Evolutionary conservation across 2,113 vertebrate species (phyloP).

Genomic region (Fregata magnificens): DNA sequence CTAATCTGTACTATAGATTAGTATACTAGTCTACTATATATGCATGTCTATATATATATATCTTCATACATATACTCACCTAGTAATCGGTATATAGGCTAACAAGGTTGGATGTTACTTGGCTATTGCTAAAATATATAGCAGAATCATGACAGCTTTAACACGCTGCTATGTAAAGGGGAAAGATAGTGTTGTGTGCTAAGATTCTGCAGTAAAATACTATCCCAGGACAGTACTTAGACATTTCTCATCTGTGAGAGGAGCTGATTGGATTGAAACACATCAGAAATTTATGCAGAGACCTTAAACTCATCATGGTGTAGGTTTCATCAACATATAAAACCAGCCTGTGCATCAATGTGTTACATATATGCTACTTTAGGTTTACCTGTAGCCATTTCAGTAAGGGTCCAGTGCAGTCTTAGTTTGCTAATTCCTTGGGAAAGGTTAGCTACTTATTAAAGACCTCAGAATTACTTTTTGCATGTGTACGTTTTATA

Average conservation of each 20-base stretch:
- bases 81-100: neutral
- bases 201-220: neutral
- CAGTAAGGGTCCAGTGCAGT: neutral
- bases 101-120: too few species aligned
- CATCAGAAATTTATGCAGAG: neutral
- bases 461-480: neutral
- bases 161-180: rapidly evolving
- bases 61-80: neutral
- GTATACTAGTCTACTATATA: rapidly evolving
- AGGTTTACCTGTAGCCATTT: neutral
- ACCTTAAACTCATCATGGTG: neutral
- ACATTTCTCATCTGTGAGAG: neutral
- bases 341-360: rapidly evolving
- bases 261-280: neutral
- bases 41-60: rapidly evolving
- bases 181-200: neutral
- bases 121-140: neutral
- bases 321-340: neutral
- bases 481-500: neutral
- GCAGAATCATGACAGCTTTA: neutral
- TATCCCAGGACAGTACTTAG: neutral
- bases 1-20: too few species aligned
- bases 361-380: neutral
- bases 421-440: neutral
- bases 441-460: neutral